These are phyloP conservation scores for Typhlomys cinereus DNA, from an alignment of 2,113 vertebrate genomes.

Conservation along the genomic window DNA sequence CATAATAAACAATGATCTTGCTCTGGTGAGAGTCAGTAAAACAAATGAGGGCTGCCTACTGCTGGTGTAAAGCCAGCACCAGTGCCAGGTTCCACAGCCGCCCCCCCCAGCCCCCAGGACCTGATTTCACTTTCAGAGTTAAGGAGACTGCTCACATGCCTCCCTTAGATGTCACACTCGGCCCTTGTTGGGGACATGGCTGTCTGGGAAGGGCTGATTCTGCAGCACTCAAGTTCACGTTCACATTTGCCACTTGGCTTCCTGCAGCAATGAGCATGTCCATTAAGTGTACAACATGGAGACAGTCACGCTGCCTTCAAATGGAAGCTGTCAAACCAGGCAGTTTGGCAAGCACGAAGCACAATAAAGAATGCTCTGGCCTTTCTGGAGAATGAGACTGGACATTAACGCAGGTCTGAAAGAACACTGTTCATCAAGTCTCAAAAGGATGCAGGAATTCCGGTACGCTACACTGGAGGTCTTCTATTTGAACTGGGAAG, in stretches of 20 bases:
- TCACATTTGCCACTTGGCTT: conserved; percentile 5
- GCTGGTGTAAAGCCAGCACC: conserved; percentile 70
- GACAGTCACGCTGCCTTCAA: not conserved
- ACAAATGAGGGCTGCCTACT: conserved; percentile 80
- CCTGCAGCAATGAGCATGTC: not conserved
- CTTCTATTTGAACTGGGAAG: not conserved
- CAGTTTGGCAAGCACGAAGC: not conserved
- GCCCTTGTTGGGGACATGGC: not conserved
- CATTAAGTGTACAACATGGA: not conserved
- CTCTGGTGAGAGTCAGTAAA: conserved; percentile 77
- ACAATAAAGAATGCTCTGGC: not conserved
- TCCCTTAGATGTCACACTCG: not conserved
- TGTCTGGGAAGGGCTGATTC: not conserved
- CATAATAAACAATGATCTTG: conserved; percentile 83
- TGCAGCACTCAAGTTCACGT: not conserved
- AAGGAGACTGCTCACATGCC: not conserved
- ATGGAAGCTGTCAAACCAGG: not conserved
- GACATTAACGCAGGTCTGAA: not conserved
- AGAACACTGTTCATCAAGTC: not conserved
- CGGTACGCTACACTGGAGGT: not conserved
- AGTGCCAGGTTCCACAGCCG: conserved; percentile 62
- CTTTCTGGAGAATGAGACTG: not conserved
- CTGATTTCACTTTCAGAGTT: conserved; percentile 66
- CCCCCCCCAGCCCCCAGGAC: conserved; percentile 41
- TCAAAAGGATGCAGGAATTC: not conserved